Percentiles rank a stretch among this genome's conserved stretches.
phyloP scores from a whole-genome alignment of 2,113 vertebrate genomes.

The Halcyon malimbica region DNA sequence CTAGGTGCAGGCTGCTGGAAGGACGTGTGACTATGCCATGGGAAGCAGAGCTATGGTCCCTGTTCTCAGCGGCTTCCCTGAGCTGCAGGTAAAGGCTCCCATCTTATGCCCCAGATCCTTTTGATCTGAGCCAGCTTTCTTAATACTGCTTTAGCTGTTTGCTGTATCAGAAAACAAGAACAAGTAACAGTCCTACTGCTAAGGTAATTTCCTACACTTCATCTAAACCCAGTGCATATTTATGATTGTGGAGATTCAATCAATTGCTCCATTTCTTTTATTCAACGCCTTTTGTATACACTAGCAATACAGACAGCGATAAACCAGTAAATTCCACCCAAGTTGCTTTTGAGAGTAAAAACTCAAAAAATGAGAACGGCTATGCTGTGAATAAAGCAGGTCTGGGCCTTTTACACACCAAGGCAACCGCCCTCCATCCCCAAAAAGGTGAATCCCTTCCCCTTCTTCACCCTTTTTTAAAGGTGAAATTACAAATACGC shows the following conservation, averaged over 20 bases:
- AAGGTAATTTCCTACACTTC: background rate
- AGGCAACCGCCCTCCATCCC: background rate
- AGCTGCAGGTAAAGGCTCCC: background rate
- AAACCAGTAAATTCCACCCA: background rate
- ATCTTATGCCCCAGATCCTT: background rate
- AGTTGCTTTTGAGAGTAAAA: background rate
- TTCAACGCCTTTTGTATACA: background rate
- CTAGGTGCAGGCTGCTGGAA: background rate
- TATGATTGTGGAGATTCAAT: background rate
- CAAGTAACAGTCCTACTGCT: background rate
- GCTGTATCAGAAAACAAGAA: background rate
- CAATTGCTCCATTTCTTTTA: background rate
- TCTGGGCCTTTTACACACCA: background rate
- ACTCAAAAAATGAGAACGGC: background rate
- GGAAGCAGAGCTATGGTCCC: background rate
- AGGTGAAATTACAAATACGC: background rate
- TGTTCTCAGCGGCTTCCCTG: background rate
- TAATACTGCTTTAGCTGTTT: background rate
- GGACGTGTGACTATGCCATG: accelerated
- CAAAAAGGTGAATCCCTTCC: background rate
- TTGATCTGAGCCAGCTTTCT: background rate
- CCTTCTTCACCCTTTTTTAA: background rate
- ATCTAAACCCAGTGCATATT: accelerated
- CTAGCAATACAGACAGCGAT: background rate
- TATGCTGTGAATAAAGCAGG: background rate